phyloP scores from a whole-genome alignment of 2,113 vertebrate genomes.

The Phaethornis superciliosus region DNA sequence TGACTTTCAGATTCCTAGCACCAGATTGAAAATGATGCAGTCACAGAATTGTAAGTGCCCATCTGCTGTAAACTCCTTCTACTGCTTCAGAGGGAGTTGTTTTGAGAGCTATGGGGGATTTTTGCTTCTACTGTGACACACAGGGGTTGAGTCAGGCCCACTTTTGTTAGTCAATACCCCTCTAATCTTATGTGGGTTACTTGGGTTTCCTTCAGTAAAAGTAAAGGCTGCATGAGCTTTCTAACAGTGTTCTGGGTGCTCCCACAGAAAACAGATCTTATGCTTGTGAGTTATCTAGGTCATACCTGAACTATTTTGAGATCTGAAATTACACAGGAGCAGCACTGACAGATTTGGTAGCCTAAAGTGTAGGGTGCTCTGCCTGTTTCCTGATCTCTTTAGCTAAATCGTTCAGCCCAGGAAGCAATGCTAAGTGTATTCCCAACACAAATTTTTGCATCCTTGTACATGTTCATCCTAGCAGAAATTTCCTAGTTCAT shows the following conservation, averaged over 20 bases:
- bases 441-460: not conserved
- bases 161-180: not conserved
- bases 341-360: rapidly evolving
- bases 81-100: not conserved
- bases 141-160: not conserved
- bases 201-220: not conserved
- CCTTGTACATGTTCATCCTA: not conserved
- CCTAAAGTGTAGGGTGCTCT: not conserved
- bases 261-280: not conserved
- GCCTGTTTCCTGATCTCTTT: not conserved
- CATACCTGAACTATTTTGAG: not conserved
- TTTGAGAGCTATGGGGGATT: not conserved
- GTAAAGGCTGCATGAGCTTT: not conserved
- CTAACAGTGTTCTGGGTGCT: not conserved
- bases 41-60: not conserved
- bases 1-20: not conserved
- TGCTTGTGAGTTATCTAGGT: not conserved
- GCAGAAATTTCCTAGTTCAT: not conserved
- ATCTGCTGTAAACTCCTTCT: not conserved
- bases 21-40: not conserved
- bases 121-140: not conserved
- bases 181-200: not conserved
- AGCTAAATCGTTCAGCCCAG: not conserved
- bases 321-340: not conserved
- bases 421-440: not conserved